phyloP scores from a whole-genome alignment of 2,888 invertebrate genomes.

The Clistopyga incitator region DNA sequence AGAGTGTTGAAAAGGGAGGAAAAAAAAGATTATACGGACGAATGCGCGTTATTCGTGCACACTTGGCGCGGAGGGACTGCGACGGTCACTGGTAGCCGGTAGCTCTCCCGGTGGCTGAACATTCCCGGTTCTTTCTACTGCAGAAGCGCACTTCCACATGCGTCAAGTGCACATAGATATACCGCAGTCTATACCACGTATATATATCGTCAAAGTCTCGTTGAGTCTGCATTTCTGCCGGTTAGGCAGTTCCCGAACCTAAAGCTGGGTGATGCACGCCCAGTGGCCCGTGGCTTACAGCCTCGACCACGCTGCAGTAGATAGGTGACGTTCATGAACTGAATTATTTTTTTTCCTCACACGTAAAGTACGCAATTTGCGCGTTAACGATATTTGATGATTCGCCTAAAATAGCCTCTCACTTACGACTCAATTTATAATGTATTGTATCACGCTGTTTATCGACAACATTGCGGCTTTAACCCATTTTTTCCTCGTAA shows the following conservation, averaged over 20 bases:
- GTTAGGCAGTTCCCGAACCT: slow-evolving; percentile 22
- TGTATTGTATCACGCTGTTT: background rate
- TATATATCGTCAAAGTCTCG: slow-evolving; percentile 39
- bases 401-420: background rate
- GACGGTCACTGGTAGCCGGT: slow-evolving; percentile 24
- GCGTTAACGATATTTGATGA: background rate
- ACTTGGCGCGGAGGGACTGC: slow-evolving; percentile 20
- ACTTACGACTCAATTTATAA: background rate
- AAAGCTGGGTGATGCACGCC: slow-evolving; percentile 24
- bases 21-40: slow-evolving; percentile 28
- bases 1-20: slow-evolving; percentile 2
- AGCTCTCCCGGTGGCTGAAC: slow-evolving; percentile 25
- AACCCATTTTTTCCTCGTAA: no score
- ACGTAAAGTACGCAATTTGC: background rate
- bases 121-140: slow-evolving; percentile 39
- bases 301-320: background rate
- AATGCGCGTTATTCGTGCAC: slow-evolving; percentile 34
- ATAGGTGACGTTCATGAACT: background rate
- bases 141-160: slow-evolving; percentile 34
- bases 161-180: slow-evolving; percentile 39
- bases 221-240: slow-evolving; percentile 45
- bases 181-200: slow-evolving; percentile 1
- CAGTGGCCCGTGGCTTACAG: background rate
- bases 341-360: background rate
- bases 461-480: background rate